Base-by-base conservation (phyloP, 2,113 vertebrate genomes). In the Tragulus kanchil region DNA sequence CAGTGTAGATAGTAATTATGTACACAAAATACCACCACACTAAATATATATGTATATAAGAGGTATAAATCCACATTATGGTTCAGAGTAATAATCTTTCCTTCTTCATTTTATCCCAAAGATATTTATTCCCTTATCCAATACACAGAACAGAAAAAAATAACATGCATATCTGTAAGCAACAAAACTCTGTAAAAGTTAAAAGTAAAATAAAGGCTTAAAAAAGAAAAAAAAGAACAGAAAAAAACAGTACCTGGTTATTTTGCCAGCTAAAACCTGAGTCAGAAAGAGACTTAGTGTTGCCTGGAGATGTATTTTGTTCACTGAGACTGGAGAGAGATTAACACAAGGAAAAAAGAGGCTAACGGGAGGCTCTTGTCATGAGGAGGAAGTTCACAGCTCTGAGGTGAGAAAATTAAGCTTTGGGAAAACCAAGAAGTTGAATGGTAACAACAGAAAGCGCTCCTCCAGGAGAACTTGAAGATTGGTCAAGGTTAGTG, bases 21-120 rank as follows among this genome's bases (percentile, higher is more conserved):
- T 56, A 23, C 28, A 65, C 36, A 73, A 73, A 82, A 73, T 36
- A 42, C n/a, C 1, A 26, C 36, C 16, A 28, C 23, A 52, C 3
- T 16, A 75, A 64, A 83, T 50, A 54, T 5, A 42, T 52, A 54
- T 15, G 4, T 45, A 6, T 36, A 16, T 67, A n/a, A 52, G 14
- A 25, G 9, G 13, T 26, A 12, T 28, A 92, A 88, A 52, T 56
- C 14, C 31, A 54, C 28, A 83, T 52, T 81, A 62, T 42, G 25
- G 79, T 79, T 69, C 82, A 95, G 90, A 90, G 25, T 67, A 21
- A 59, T 36, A 62, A 54, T 69, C 25, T 54, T 90, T 92, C 69
- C 28, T 71, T 62, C 19, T 61, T 64, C 23, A 54, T 75, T 78
- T 77, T n/a, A n/a, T 77, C 13, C 48, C 69, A 31, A 17, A 64